Conservation (phyloP, 2,113 vertebrate species). For the Urocynchramus pylzowi region DNA sequence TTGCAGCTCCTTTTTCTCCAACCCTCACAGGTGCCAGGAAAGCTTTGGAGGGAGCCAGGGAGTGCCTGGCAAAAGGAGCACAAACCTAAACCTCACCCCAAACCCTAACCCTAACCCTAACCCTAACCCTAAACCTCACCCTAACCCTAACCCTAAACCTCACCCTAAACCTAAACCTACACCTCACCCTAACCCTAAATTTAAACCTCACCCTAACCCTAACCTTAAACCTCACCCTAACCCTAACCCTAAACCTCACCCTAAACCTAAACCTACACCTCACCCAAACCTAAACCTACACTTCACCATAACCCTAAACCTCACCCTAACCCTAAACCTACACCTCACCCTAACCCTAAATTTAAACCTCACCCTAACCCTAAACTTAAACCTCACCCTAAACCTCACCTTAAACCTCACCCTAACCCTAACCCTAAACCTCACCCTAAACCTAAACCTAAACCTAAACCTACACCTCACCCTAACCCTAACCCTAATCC, state of each 20-base stretch:
- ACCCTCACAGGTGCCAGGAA: fast-evolving
- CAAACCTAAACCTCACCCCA: background rate
- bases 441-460: background rate
- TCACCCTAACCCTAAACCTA: fast-evolving
- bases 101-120: too few relatives aligned
- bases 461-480: fast-evolving
- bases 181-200: background rate
- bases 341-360: fast-evolving
- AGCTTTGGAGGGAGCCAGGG: fast-evolving
- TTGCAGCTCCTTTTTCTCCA: background rate
- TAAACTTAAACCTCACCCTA: background rate
- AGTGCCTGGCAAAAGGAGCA: background rate
- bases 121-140: fast-evolving
- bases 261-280: fast-evolving
- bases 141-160: fast-evolving
- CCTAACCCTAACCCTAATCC: fast-evolving
- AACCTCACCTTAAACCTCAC: fast-evolving
- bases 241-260: background rate
- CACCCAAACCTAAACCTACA: fast-evolving
- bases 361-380: background rate
- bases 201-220: background rate
- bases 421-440: background rate
- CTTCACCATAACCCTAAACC: background rate
- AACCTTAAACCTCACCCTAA: fast-evolving
- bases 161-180: background rate